These are phyloP conservation scores for Clarias macrocephalus DNA, from an alignment of 2,113 vertebrate species.

Conservation along the genomic window DNA sequence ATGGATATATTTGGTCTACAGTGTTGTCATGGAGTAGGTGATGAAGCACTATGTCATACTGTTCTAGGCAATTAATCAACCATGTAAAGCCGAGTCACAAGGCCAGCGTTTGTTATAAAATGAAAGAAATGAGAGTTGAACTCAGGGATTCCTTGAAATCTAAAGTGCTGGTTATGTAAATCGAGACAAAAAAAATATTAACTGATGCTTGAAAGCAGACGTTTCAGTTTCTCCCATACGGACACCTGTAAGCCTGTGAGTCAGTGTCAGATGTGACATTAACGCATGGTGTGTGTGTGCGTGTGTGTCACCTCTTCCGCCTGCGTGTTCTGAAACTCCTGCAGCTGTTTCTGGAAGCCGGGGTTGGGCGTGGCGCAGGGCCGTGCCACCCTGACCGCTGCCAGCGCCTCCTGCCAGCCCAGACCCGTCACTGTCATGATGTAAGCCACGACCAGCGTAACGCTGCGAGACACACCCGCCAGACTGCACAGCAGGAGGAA, in stretches of 20 bases:
- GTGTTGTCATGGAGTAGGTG: neutral
- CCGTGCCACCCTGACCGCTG: slow-evolving; percentile 80
- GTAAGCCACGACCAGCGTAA: slow-evolving; percentile 92
- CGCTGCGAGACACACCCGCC: slow-evolving; percentile 93
- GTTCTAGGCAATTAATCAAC: neutral
- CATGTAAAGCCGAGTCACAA: neutral
- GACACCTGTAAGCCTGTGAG: neutral
- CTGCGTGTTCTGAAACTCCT: slow-evolving; percentile 84
- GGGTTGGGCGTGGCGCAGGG: slow-evolving; percentile 90
- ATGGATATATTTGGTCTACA: neutral
- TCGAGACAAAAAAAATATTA: neutral
- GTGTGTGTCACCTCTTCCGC: slow-evolving; percentile 73
- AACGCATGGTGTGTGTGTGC: no score
- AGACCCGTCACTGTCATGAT: slow-evolving; percentile 92
- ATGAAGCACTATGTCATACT: neutral
- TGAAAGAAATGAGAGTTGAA: neutral
- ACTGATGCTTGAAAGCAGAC: slow-evolving; percentile 6
- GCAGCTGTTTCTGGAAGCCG: slow-evolving; percentile 91
- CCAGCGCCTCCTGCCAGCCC: slow-evolving; percentile 90
- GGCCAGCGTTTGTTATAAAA: neutral
- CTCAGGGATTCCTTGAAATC: neutral
- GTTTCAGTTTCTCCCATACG: neutral
- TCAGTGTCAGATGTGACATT: neutral
- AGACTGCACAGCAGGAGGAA: slow-evolving; percentile 71
- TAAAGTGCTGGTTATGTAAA: neutral